Evolutionary conservation across 1,140 invertebrate genomes (phyloP).

Genomic region (Magallana angulata): DNA sequence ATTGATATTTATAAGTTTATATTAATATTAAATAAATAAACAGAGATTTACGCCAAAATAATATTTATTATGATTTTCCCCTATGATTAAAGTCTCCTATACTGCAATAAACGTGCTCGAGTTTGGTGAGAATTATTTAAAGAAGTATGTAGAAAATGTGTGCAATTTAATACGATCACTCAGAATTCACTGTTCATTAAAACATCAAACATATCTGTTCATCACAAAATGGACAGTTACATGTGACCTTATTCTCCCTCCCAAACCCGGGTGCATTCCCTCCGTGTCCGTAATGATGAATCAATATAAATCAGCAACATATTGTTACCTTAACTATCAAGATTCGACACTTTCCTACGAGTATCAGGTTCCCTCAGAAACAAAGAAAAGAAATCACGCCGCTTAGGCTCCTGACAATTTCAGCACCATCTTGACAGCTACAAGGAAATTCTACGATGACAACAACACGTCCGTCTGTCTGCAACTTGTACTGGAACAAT

Average conservation of each 20-base stretch:
- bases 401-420: slow-evolving; percentile 35
- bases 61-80: no score
- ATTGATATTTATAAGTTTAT: no score
- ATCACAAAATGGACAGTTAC: slow-evolving; percentile 12
- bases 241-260: background rate
- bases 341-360: slow-evolving; percentile 22
- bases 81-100: no score
- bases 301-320: slow-evolving; percentile 20
- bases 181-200: background rate
- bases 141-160: no score
- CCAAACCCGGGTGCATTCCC: background rate
- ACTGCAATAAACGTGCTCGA: no score
- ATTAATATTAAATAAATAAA: no score
- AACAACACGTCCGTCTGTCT: slow-evolving; percentile 29
- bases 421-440: slow-evolving; percentile 27
- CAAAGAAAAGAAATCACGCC: slow-evolving; percentile 19
- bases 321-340: slow-evolving; percentile 17
- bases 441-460: background rate
- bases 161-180: background rate
- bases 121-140: no score
- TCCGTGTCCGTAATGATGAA: slow-evolving; percentile 4
- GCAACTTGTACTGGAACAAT: slow-evolving; percentile 8
- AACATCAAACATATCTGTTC: slow-evolving; percentile 1
- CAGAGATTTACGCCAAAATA: no score
- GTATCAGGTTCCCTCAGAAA: slow-evolving; percentile 22